Evolutionary conservation across 2,888 invertebrate genomes (phyloP), one percentile per base, ranked within the genome.

Genomic region (Prosapia bicincta): DNA sequence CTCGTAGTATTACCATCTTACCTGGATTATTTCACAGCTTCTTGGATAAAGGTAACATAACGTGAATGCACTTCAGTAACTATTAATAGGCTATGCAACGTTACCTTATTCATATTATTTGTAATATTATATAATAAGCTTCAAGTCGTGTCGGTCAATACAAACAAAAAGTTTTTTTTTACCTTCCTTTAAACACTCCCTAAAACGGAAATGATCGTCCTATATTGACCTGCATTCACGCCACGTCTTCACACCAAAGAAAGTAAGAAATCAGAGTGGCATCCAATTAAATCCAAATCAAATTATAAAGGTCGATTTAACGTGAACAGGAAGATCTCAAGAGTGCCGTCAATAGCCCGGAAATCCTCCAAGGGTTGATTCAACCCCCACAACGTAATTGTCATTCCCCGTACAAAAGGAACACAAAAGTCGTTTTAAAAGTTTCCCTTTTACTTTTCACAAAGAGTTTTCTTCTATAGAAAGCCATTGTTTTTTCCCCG

Each of bases 401-500:
- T 54, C 54, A 54, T 54, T 54, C 54, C 5, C 20, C 3, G 54
- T 54, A 54, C 54, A 54, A 54, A 54, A 54, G 54, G 25, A 75
- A 72, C 75, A 71, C 71, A 70, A 70, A 38, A 69, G 66, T 69
- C 75, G 71, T 66, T 75, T 69, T 66, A 75, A 75, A 66, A 75
- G 65, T 66, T 38, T 20, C 66, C 70, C 20, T 54, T 54, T 38
- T 38, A 20, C 54, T 5, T 54, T 9, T 3, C 54, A 20, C 54
- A 54, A n/a, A 54, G 54, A 1, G 20, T 54, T 54, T 54, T 54
- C 54, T 54, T 20, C 54, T n/a, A 54, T 54, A 54, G 20, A 54
- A 20, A 54, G 54, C 20, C 20, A 20, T 54, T 54, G 54, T 54
- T 54, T 54, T 54, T 54, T 54, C 20, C 20, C 20, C 54, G 54